phyloP scores from a whole-genome alignment of 1,140 invertebrate species.

The Oscheius sp. region DNA sequence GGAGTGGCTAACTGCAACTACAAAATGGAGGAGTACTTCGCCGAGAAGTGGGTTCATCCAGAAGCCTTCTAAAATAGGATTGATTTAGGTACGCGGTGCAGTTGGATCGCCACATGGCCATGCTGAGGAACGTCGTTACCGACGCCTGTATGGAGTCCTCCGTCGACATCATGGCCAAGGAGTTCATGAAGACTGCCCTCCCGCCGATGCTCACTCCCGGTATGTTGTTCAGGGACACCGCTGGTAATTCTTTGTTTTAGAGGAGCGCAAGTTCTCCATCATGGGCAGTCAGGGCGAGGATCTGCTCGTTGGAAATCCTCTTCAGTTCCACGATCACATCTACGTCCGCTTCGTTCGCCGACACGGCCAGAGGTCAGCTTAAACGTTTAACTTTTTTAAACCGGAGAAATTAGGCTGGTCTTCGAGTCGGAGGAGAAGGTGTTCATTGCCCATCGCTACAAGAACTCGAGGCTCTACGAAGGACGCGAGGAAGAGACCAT shows the following conservation, averaged over 20 bases:
- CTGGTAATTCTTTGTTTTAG: conserved; percentile 27
- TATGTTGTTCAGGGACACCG: conserved; percentile 11
- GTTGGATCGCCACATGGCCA: conserved; percentile 30
- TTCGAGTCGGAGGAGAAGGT: conserved; percentile 37
- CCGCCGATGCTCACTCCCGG: conserved; percentile 37
- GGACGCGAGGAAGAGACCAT: conserved; percentile 32
- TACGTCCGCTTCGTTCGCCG: conserved; percentile 36
- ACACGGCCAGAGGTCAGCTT: conserved; percentile 32
- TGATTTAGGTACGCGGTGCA: conserved; percentile 18
- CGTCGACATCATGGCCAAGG: conserved; percentile 41
- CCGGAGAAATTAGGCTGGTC: conserved; percentile 11
- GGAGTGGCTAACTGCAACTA: conserved; percentile 42
- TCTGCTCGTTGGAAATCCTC: conserved; percentile 12
- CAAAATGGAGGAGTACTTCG: conserved; percentile 21
- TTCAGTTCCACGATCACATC: conserved; percentile 18
- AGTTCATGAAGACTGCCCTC: conserved; percentile 44
- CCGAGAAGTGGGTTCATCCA: conserved; percentile 21
- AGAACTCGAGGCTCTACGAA: conserved; percentile 42
- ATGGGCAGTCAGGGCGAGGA: conserved; percentile 15
- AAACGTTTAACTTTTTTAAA: not conserved
- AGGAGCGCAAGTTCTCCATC: conserved; percentile 29
- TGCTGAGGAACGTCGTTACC: conserved; percentile 16
- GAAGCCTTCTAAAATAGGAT: not conserved
- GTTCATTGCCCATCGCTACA: conserved; percentile 44
- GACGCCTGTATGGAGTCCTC: conserved; percentile 24